phyloP scores from a whole-genome alignment of 2,113 vertebrate species.

The Saccopteryx leptura region DNA sequence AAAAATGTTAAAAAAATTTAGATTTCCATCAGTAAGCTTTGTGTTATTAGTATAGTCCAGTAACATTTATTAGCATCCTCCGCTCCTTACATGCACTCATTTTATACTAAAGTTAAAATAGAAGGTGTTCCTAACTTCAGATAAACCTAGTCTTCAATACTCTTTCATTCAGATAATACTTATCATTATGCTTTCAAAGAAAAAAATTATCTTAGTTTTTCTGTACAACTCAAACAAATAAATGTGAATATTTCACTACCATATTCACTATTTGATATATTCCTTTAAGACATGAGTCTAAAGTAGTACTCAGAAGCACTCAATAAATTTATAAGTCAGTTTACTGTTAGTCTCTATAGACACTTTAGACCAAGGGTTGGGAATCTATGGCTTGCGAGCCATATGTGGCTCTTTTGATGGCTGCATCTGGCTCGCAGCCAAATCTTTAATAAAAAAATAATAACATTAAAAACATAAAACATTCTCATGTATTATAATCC shows the following conservation, averaged over 20 bases:
- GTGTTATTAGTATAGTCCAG: background rate
- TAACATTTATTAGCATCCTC: background rate
- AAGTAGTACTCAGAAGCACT: conserved; percentile 49
- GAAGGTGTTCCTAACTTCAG: background rate
- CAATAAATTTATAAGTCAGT: background rate
- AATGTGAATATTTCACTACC: background rate
- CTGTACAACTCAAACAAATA: background rate
- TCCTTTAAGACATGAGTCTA: conserved; percentile 60
- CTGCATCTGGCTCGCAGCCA: too few species aligned
- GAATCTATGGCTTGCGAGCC: too few species aligned
- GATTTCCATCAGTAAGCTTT: background rate
- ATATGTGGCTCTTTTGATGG: too few species aligned
- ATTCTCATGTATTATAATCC: too few species aligned
- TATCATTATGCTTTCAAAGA: conserved; percentile 40
- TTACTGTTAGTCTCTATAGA: conserved; percentile 27
- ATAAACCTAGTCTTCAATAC: background rate
- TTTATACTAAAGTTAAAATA: conserved; percentile 27
- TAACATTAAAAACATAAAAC: too few species aligned
- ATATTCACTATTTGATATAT: conserved; percentile 57
- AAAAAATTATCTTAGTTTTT: background rate
- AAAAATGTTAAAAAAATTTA: background rate
- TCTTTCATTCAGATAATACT: background rate
- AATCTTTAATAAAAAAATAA: too few species aligned
- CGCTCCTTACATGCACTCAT: background rate
- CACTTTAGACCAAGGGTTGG: background rate